Conservation (phyloP, 2,113 vertebrate genomes). For the Acanthisitta chloris region DNA sequence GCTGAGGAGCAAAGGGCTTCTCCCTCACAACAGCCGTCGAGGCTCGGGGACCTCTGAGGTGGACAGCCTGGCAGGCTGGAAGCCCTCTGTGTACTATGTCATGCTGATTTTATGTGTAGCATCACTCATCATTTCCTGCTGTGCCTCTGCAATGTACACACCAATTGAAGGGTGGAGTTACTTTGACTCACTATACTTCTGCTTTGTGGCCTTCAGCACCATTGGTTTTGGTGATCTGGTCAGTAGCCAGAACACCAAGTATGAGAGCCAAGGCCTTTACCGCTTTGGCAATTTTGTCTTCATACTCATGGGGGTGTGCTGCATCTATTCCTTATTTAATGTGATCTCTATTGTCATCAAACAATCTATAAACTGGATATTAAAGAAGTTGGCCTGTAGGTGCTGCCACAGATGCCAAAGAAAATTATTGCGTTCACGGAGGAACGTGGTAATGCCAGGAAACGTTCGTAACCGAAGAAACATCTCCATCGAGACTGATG, state of each 20-base stretch:
- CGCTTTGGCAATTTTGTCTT: conserved; percentile 90
- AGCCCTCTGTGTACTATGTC: conserved; percentile 95
- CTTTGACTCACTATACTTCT: conserved; percentile 96
- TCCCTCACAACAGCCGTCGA: conserved; percentile 63
- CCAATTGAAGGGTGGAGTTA: conserved; percentile 92
- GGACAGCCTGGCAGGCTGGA: conserved; percentile 84
- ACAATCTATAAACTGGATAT: conserved; percentile 94
- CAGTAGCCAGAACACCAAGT: conserved; percentile 87
- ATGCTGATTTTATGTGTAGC: conserved; percentile 92
- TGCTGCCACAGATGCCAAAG: conserved; percentile 80
- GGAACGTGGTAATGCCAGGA: conserved; percentile 87
- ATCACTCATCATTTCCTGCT: conserved; percentile 89
- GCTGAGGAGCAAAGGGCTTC: conserved; percentile 76
- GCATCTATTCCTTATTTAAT: conserved; percentile 97
- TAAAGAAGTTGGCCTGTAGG: conserved; percentile 79
- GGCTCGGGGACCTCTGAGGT: conserved; percentile 18
- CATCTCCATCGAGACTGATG: conserved; percentile 88
- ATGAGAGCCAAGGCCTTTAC: conserved; percentile 84
- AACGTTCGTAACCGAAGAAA: conserved; percentile 75
- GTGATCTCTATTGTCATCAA: conserved; percentile 98
- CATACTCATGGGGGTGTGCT: conserved; percentile 94
- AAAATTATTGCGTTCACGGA: conserved; percentile 73
- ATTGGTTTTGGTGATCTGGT: conserved; percentile 98
- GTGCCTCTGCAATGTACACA: conserved; percentile 92
- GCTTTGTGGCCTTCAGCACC: conserved; percentile 97